Evolutionary conservation across 2,888 invertebrate species (phyloP), one percentile per base, ranked within the genome.

Genomic region (Quadriops clusia): DNA sequence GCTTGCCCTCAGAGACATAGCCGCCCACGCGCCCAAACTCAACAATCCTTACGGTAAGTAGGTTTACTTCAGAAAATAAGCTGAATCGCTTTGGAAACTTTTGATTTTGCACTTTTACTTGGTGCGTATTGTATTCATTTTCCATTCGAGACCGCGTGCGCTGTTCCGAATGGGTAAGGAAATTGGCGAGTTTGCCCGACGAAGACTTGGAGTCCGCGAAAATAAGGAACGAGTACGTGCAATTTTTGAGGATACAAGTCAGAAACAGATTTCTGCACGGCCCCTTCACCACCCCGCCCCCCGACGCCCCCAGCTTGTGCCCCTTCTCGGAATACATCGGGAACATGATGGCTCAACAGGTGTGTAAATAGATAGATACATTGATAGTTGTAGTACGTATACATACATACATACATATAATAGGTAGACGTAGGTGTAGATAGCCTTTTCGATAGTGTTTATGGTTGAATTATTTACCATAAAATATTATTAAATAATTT

Each of bases 141-240:
- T 33, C 11, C n/a, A 27, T 14, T 10, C 16, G 15, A 64, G 70
- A 70, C 49, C 58, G 70, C 23, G 68, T 70, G 5, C 53, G 65
- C 36, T 63, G 64, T 37, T 58, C 62, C 12, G 67, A 70, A 50
- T 70, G 70, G 70, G 50, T 60, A 2, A 51, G 65, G 33, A 65
- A 64, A 47, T 44, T 70, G 4, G 49, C 58, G 2, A 53, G 56
- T 17, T 43, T 68, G 23, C 54, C 64, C 3, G 63, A 63, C 24
- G 60, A 62, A 27, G 56, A 58, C 28, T 45, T 64, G 21, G 64
- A 65, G 49, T 45, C 49, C 4, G 53, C 56, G 2, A 62, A 59
- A 43, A 47, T 65, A 28, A 58, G 65, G 32, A 69, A 70, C 43
- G 66, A 69, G 35, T 69, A 70, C 35, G 54, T 61, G 2, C 68